Base-by-base conservation (phyloP, 2,888 invertebrate genomes). In the Melanargia galathea region DNA sequence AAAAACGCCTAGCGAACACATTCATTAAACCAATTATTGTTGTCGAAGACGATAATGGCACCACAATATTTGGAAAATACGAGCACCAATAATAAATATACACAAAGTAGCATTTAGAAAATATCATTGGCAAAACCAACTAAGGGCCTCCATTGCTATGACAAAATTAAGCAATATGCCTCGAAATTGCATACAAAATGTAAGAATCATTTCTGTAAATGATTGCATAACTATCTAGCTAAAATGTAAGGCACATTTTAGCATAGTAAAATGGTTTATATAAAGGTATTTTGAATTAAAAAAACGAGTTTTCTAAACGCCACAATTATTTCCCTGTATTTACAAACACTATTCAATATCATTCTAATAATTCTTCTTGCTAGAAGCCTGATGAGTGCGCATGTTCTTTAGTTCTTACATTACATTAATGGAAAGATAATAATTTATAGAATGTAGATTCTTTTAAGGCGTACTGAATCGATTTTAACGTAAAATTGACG, bases 321-420 rank as follows among this genome's bases (percentile, higher is more conserved):
- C 33, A 33, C 33, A 52, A 16, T 51, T 33, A 11, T 13, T 18
- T 20, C 33, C 51, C 51, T 20, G 51, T 52, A 52, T 52, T 33
- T 13, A 52, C 18, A 52, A 4, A 52, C 10, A 52, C 33, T 8
- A 18, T 16, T 26, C 30, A 45, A 52, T 11, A 33, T 49, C 2
- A 30, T 49, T 26, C 16, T 16, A 49, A 49, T 49, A 49, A 16
- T 40, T 1, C 16, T 16, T 49, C 16, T n/a, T 49, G 8, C n/a
- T 7, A 48, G 18, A 18, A 45, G 18, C 5, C 10, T 1, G 43
- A 49, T 22, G 11, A 40, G 40, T n/a, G 24, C 26, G 48, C 26
- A 24, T 26, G 48, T 16, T 16, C 16, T 16, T 16, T 40, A 40
- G 6, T 40, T 40, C n/a, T 40, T 40, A 40, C 16, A 8, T 16